phyloP scores from a whole-genome alignment of 2,113 vertebrate genomes.

The Benitochromis conjunctus region DNA sequence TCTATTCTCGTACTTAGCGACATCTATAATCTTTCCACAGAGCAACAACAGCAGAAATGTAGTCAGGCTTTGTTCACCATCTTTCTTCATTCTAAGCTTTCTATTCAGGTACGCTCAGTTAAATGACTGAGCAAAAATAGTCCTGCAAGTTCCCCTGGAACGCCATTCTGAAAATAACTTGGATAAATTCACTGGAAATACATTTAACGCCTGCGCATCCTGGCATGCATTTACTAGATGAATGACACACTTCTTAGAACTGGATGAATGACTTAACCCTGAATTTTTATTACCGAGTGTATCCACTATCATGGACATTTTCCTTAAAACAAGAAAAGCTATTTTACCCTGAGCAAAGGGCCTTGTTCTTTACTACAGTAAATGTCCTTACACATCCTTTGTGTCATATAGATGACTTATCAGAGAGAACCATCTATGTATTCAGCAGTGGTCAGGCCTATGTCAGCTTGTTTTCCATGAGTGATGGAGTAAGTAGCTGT shows the following conservation, averaged over 20 bases:
- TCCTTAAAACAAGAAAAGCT: neutral
- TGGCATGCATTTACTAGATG: neutral
- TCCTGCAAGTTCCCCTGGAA: neutral
- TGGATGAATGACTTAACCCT: conserved; percentile 1
- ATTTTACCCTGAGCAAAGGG: neutral
- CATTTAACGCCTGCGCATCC: neutral
- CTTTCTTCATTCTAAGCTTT: neutral
- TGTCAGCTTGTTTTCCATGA: conserved; percentile 28
- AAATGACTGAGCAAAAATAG: neutral
- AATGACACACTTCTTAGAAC: neutral
- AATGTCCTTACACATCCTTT: neutral
- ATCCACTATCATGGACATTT: neutral
- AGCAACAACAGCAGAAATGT: neutral
- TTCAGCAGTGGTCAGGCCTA: conserved; percentile 16
- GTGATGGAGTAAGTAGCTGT: neutral
- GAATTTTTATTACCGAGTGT: neutral
- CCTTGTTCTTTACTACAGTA: neutral
- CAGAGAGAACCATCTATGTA: neutral
- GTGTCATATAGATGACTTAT: conserved; percentile 17
- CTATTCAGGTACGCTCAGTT: neutral
- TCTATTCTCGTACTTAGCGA: neutral
- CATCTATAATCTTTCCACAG: neutral
- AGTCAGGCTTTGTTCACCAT: neutral
- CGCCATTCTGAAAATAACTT: neutral
- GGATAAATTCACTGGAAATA: neutral